phyloP scores from a whole-genome alignment of 1,140 invertebrate genomes.

The Sycophila sp. region DNA sequence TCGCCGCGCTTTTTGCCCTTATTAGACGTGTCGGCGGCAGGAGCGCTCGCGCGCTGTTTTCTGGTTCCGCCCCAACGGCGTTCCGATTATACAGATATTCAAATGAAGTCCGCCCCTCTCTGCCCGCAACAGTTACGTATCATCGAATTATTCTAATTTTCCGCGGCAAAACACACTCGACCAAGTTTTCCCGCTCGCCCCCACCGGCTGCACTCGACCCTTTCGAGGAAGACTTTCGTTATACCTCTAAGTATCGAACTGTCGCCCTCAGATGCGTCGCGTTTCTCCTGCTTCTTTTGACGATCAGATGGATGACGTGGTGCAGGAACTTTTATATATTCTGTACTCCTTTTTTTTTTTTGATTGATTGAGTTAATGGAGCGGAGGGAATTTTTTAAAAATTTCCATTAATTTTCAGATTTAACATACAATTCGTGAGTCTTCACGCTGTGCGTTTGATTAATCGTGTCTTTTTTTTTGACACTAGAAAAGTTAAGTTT shows the following conservation, averaged over 20 bases:
- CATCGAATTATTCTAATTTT: slow-evolving; percentile 67
- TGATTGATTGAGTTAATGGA: not conserved
- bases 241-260: no score
- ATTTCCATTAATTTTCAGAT: no score
- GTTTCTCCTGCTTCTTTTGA: not conserved
- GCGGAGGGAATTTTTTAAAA: no score
- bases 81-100: slow-evolving; percentile 42
- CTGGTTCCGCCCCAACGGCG: slow-evolving; percentile 37
- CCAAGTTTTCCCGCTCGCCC: not conserved
- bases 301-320: not conserved
- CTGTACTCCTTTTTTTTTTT: no score
- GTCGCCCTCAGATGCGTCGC: not conserved
- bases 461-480: no score
- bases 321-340: no score
- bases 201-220: not conserved
- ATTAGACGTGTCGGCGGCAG: slow-evolving; percentile 35
- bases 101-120: slow-evolving; percentile 45
- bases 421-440: no score
- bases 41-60: slow-evolving; percentile 43
- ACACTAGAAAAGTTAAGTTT: no score
- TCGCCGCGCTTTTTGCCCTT: slow-evolving; percentile 32
- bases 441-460: not conserved
- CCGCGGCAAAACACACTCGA: slow-evolving; percentile 55
- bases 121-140: slow-evolving; percentile 67
- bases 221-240: no score